A percentile compares a stretch with the other conserved stretches of the same genome.
Conservation (phyloP, 2,888 invertebrate species). For the Sarcophaga variegata region DNA sequence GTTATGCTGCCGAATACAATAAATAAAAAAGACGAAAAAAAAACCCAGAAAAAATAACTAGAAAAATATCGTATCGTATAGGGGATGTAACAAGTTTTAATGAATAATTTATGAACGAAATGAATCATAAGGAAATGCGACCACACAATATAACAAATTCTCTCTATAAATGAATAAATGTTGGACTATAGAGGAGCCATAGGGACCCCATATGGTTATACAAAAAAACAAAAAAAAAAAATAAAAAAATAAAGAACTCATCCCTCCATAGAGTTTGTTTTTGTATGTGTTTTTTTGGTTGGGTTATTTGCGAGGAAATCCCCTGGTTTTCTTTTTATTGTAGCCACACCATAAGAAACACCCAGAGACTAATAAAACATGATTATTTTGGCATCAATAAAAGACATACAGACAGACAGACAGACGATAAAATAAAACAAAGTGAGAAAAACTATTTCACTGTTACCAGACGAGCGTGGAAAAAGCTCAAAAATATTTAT, state of each 20-base stretch:
- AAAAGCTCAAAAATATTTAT: too few species aligned
- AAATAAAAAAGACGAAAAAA: neutral
- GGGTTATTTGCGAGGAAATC: neutral
- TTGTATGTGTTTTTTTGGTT: neutral
- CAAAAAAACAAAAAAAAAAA: too few species aligned
- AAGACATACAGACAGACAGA: neutral
- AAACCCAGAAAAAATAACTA: too few species aligned
- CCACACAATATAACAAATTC: neutral
- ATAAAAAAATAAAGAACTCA: too few species aligned
- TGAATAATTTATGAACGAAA: conserved; percentile 40
- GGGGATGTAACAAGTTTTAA: conserved; percentile 30
- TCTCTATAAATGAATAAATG: neutral
- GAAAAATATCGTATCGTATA: neutral
- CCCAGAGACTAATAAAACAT: conserved; percentile 49
- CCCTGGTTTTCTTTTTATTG: neutral
- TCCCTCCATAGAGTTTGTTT: neutral
- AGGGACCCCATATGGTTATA: neutral
- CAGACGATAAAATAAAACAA: neutral
- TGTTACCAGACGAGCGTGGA: too few species aligned
- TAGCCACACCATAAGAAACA: neutral
- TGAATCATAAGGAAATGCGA: conserved; percentile 12
- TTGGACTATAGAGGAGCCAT: neutral
- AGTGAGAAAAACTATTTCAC: neutral
- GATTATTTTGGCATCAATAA: conserved; percentile 48
- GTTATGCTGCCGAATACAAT: neutral